Base-by-base conservation (phyloP, 2,797 vertebrate species). In the Avahi laniger region DNA sequence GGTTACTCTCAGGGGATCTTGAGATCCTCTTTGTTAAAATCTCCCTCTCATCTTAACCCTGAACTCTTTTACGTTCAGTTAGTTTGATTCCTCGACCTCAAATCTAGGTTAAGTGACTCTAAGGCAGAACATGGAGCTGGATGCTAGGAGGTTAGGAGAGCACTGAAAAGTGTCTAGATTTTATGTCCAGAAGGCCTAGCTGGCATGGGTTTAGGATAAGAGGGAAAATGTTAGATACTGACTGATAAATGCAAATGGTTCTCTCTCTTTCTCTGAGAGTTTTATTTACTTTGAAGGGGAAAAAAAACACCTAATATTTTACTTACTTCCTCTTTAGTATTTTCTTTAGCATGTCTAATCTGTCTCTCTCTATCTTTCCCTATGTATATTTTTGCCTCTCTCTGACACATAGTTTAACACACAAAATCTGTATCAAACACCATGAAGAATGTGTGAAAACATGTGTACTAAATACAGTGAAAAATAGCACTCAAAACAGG, bases 401-500 rank as follows among this genome's bases (percentile, higher is more conserved):
- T 89, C 33, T 88, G 28, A 82, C 10, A 76, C 26, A 87, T 78
- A 82, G 35, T 87, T 95, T 88, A 69, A 95, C 33, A 96, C 30
- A 90, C 30, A 94, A 89, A 94, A 89, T 93, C 22, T 61, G 22
- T 92, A 59, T 52, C 86, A 89, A 88, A 80, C 20, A 93, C 33
- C 89, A 91, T 75, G 33, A 85, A 93, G 93, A 94, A 59, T 70
- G 26, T 38, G 95, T 30, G 41, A 96, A 89, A 79, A 89, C 5
- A 63, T 35, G 3, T 88, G 43, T 54, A 80, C 76, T 88, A 43
- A 72, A 92, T 75, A 73, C 48, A 96, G 48, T 88, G 54, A 95
- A 92, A 97, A 95, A 88, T 13, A 70, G 46, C 50, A 93, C n/a
- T 90, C 18, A 69, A 79, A 92, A 90, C 35, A 89, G 30, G 48